These are phyloP conservation scores for Parasteatoda lunata DNA, from an alignment of 2,888 invertebrate species.

Conservation along the genomic window DNA sequence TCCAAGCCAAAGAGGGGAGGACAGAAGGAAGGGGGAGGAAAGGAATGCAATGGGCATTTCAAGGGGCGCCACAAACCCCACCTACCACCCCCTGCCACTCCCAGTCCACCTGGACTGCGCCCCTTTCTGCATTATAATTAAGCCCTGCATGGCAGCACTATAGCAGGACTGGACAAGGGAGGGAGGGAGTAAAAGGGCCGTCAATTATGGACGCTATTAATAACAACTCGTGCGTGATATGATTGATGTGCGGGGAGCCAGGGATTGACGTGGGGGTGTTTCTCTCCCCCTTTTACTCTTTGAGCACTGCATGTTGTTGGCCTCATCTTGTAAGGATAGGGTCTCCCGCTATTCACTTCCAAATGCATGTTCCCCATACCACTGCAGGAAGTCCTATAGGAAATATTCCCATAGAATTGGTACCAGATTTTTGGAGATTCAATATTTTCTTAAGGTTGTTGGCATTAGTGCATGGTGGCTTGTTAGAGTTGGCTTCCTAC, in stretches of 20 bases:
- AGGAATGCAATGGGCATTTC: background rate
- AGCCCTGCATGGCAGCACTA: conserved; percentile 27
- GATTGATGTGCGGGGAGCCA: conserved; percentile 51
- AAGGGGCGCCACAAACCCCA: background rate
- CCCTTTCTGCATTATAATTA: conserved; percentile 49
- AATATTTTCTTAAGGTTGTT: too few relatives aligned
- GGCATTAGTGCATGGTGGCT: too few relatives aligned
- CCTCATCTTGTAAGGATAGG: conserved; percentile 3
- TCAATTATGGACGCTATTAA: conserved; percentile 66
- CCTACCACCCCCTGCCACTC: background rate
- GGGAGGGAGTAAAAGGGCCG: conserved; percentile 23
- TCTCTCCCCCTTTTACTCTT: conserved; percentile 2
- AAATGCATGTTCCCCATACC: background rate
- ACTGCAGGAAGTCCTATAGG: background rate
- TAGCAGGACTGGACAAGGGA: background rate
- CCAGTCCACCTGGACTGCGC: conserved; percentile 37
- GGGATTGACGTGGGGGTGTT: conserved; percentile 42
- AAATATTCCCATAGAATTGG: conserved; percentile 5
- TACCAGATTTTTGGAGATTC: too few relatives aligned
- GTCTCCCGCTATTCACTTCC: background rate
- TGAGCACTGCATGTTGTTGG: conserved; percentile 18
- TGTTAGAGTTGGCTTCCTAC: too few relatives aligned
- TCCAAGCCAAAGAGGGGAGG: background rate
- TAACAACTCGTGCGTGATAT: conserved; percentile 53
- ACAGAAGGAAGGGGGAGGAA: background rate